Base-by-base conservation (phyloP, 1,140 invertebrate species). In the Hyles euphorbiae region DNA sequence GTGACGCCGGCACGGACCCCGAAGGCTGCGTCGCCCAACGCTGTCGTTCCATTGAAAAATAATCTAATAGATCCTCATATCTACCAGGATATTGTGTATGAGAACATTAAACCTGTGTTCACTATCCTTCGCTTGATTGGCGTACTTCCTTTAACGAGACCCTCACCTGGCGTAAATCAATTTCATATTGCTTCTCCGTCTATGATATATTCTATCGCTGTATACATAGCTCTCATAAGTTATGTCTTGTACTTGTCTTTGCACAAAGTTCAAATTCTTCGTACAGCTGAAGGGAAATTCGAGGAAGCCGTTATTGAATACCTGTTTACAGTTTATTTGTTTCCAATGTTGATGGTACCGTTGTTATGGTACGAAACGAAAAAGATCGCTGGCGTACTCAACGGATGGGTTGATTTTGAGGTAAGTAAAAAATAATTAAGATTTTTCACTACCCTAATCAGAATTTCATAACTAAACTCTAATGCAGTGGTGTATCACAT, bases 231-330 rank as follows among this genome's bases (percentile, higher is more conserved):
- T 2, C 64, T 93, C 9, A 50, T 90, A 57, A 81, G 75, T 34
- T 93, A 92, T 67, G 84, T 92, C 36, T 76, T 85, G 0, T 93
- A 92, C 69, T 86, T 93, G 7, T 90, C 91, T 50, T 87, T 91
- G 59, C 82, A 92, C 66, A 90, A 91, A 63, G 91, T 93, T 2
- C 89, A 91, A 61, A 90, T 92, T 58, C 82, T 92, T 22, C 75
- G 85, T 34, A 90, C 90, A 0, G 75, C 91, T n/a, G 92, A 92
- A 68, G 92, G 92, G 0, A 90, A 91, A 54, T 94, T 94, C 61
- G 93, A 93, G 70, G 92, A 94, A 76, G 92, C 92, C 1, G 93
- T 93, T 1, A 93, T 94, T 65, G 92, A 92, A 56, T 94, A 94
- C 72, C 76, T 94, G 2, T 94, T 94, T 69, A 91, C 92, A 3